Conservation (phyloP, 2,797 vertebrate species). For the Decapterus maruadsi region DNA sequence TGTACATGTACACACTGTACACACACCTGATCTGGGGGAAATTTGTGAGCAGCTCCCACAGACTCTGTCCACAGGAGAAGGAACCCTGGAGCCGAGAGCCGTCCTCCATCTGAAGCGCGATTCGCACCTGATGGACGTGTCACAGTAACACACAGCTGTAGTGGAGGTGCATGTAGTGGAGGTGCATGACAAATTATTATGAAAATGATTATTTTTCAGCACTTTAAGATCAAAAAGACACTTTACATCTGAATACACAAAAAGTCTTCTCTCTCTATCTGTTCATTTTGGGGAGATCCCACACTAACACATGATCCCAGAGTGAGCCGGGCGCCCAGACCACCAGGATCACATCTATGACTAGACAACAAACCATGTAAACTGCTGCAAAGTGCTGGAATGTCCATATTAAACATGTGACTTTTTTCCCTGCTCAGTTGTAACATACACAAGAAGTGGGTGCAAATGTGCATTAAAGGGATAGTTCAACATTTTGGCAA, state of each 20-base stretch:
- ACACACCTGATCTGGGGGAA: constrained; percentile 92
- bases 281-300: no score
- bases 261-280: no score
- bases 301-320: no score
- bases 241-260: background rate
- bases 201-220: no score
- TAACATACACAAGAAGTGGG: background rate
- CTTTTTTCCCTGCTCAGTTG: background rate
- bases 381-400: background rate
- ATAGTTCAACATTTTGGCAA: no score
- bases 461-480: background rate
- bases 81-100: constrained; percentile 91
- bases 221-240: background rate
- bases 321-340: background rate
- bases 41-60: constrained; percentile 93
- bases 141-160: constrained; percentile 15
- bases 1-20: constrained; percentile 11
- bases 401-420: background rate
- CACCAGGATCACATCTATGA: background rate
- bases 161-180: background rate
- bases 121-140: constrained; percentile 86
- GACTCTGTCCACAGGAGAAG: constrained; percentile 89
- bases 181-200: no score
- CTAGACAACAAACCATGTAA: background rate
- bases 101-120: constrained; percentile 92